Base-by-base conservation (phyloP, 2,113 vertebrate genomes). In the Halcyon malimbica region DNA sequence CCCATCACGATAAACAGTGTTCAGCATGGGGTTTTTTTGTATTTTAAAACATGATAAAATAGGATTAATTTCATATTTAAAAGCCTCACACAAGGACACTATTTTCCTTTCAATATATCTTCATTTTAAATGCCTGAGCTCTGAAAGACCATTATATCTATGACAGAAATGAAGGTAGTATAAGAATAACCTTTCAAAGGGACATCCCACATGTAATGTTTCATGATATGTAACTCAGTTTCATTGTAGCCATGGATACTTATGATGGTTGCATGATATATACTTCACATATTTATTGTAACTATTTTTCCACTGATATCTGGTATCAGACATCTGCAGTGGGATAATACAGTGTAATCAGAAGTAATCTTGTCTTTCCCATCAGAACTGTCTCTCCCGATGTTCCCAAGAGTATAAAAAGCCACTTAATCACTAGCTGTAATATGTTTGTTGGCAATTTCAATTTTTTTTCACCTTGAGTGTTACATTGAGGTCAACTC, bases 381-480 rank as follows among this genome's bases (percentile, higher is more conserved):
- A 74, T 96, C 89, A 70, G 64, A 96, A 62, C 56, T 93, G 44
- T 80, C 95, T 89, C 14, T 73, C 70, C 50, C 56, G 83, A 6
- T 82, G 50, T 89, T 94, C 89, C 59, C 68, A 91, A 42, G 31
- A 85, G 69, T 88, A 86, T 82, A 97, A 97, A 95, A 90, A 87
- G 46, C 21, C 75, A 94, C 56, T 98, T 95, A 97, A 94, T 95
- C 77, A 65, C 73, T 62, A 65, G 64, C 62, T 94, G 29, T 87
- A 96, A 96, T 86, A 93, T 67, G n/a, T 94, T 94, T 95, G 83
- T 75, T 97, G 86, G 89, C 83, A 96, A 93, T 96, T 97, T 96
- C 67, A 94, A 94, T 91, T 96, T 95, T 79, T 37, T 85, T 91
- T 97, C 94, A 87, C 89, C 64, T 97, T 98, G 93, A 96, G 84